Evolutionary conservation across 2,888 invertebrate species (phyloP), one percentile per base, ranked within the genome.

Genomic region (Eumerus sabulonum): DNA sequence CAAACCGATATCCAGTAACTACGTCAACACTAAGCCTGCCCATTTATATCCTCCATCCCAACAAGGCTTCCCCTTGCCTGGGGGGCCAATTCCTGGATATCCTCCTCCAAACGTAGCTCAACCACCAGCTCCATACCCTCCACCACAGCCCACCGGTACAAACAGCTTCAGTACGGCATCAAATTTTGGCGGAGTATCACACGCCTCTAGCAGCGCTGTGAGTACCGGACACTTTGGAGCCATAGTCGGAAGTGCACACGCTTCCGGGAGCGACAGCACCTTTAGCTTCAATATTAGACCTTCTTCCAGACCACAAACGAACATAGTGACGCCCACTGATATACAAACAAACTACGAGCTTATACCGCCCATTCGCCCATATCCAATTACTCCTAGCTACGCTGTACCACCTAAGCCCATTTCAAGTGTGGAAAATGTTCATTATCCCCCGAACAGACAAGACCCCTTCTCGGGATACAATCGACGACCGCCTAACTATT

Each of bases 241-340:
- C 9, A 87, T 88, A 57, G 83, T 84, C 1, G 87, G 87, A 0
- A 83, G 84, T 47, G 85, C 88, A 9, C 84, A 84, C 54, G 84
- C 87, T 1, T 84, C 85, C 82, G 87, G 87, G 0, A 85, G 84
- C 1, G 88, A 87, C 44, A 87, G 87, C 67, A 88, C 84, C 1
- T 87, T 87, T 19, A 87, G 88, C 67, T 87, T 87, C 44, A 87
- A 88, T 50, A 87, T 87, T 73, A 82, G 86, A 3, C 88, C 85
- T 5, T 79, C 79, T 1, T 9, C 74, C 0, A 84, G 84, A 38
- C 87, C 88, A 1, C 83, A 84, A 9, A 50, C 64, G 0, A 83
- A 82, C 40, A 76, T 83, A 0, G 82, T 76, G 0, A 71, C 83
- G 2, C 83, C 83, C 5, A 76, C 77, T 0, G 73, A 84, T 14